Evolutionary conservation across 2,888 invertebrate genomes (phyloP), one percentile per base, ranked within the genome.

Genomic region (Carterocephalus palaemon): DNA sequence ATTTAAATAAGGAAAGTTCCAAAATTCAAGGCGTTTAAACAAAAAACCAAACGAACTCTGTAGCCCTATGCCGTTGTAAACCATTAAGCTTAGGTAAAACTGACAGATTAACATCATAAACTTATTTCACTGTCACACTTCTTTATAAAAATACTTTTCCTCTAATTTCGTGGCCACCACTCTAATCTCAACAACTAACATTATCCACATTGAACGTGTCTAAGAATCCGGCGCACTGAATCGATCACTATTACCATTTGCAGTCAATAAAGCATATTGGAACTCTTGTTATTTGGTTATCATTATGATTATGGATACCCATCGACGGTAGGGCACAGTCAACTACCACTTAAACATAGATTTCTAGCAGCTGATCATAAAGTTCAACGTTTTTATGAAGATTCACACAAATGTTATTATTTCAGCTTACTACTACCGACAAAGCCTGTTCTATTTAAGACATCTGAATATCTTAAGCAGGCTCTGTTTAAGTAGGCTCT

Each of bases 151-250:
- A 12, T 7, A 41, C 9, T 20, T 15, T 15, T 22, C 10, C 43
- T 1, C 61, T 2, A 1, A 20, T 62, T 65, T 64, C 46, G 40
- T 70, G 66, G 76, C 83, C 73, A 33, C 57, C 47, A 49, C 40
- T 59, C 59, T 72, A 77, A 81, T 81, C 82, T 78, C 60, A 51
- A 60, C 75, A 74, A 79, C 71, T 80, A 74, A 78, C 73, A 79
- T 78, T 81, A 75, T 70, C 69, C 67, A 68, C 76, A 72, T 71
- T 67, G 75, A 72, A 78, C 82, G 79, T 77, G 79, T 77, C 76
- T 81, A 73, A 76, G 80, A 77, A 64, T 70, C 64, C 56, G 62
- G 75, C 72, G 77, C 84, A 78, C 52, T 80, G 74, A 76, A 79
- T 75, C 70, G 75, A 64, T 66, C 70, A 75, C 78, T 71, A 72